phyloP scores from a whole-genome alignment of 2,797 vertebrate species.

The Mus spretus region DNA sequence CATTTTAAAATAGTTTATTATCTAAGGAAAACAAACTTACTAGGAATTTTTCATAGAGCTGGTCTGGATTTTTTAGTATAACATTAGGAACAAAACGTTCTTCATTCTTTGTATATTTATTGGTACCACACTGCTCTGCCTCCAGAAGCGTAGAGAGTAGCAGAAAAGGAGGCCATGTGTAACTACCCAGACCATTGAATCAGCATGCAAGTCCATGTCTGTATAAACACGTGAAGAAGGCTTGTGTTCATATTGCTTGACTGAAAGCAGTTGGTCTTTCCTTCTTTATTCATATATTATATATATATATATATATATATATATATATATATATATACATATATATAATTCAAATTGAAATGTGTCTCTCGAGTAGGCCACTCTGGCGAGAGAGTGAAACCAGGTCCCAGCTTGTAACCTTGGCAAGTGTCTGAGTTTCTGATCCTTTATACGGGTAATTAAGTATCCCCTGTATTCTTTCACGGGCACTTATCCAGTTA shows the following conservation, averaged over 20 bases:
- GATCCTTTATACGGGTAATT: not conserved
- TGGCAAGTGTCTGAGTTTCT: not conserved
- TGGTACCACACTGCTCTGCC: not conserved
- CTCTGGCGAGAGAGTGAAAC: not conserved
- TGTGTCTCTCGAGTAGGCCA: not conserved
- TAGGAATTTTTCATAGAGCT: slow-evolving; percentile 24
- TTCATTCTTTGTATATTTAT: not conserved
- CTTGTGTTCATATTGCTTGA: not conserved
- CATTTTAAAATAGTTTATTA: not conserved
- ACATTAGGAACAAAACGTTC: not conserved
- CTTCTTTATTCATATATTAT: not conserved
- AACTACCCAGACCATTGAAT: not conserved
- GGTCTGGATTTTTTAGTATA: slow-evolving; percentile 15
- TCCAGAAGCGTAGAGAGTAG: not conserved
- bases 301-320: not conserved
- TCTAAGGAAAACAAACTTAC: not conserved
- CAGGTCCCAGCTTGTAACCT: not conserved
- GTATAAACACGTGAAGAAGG: not conserved
- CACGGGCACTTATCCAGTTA: not conserved
- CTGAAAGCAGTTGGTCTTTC: not conserved
- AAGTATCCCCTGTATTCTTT: not conserved
- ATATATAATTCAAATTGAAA: not conserved
- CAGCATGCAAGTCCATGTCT: not conserved
- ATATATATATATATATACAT: not conserved
- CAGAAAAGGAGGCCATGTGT: not conserved